Base-by-base conservation (phyloP, 2,113 vertebrate species). In the Pao palembangensis region DNA sequence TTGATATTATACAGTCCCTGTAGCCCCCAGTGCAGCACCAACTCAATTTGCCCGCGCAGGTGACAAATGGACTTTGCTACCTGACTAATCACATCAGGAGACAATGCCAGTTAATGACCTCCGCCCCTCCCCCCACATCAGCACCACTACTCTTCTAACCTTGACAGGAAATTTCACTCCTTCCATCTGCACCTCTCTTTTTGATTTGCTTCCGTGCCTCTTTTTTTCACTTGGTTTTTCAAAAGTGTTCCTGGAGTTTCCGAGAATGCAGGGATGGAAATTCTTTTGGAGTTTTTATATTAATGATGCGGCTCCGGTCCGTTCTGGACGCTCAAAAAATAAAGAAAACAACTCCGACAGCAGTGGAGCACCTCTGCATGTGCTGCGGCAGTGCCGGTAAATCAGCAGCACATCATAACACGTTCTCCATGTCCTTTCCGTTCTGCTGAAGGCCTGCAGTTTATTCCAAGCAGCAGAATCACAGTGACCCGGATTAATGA, bases 41-140 rank as follows among this genome's bases (percentile, higher is more conserved):
- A 88, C 85, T 86, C 80, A 84, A 85, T 86, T 96, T 98, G 93
- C 94, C 92, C 89, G 93, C 63, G 70, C 82, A 87, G 84, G 95
- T 98, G 95, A 98, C 96, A 98, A 98, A 98, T 98, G 94, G 94
- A 96, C 95, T 97, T 96, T 96, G 94, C 93, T 98, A 97, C 94
- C 95, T 98, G 97, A 96, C 94, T 98, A 98, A 99, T 98, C 95
- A 96, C 93, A 93, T 97, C 94, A 94, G 91, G 92, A 95, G 93
- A 98, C 94, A 95, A 94, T 96, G 93, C 93, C 93, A 93, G 92
- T 93, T 97, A 95, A 96, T 95, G 95, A 94, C 80, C 93, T 95
- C 44, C 15, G 93, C 44, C 93, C 71, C 69, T 73, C 93, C 44
- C 93, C 69, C 74, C 75, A 12, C 56, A 5, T 92, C 90, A 17